Evolutionary conservation across 2,888 invertebrate species (phyloP).

Genomic region (Agelastica alni): DNA sequence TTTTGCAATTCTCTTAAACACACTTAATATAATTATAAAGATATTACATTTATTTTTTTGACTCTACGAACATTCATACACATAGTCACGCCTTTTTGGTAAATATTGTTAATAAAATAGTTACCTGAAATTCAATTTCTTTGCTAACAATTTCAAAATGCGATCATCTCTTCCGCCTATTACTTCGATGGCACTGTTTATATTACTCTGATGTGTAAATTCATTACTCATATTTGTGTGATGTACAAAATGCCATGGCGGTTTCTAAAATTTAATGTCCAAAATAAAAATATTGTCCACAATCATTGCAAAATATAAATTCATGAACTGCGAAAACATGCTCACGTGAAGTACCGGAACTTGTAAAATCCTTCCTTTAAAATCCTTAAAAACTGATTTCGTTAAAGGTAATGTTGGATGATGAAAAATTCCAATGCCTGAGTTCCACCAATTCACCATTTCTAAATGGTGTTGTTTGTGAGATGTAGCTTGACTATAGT

Average conservation of each 20-base stretch:
- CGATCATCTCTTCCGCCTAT: slow-evolving; percentile 75
- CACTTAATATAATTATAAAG: no score
- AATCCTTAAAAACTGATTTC: slow-evolving; percentile 67
- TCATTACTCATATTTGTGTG: slow-evolving; percentile 60
- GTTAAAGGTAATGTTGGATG: slow-evolving; percentile 68
- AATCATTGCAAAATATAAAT: no score
- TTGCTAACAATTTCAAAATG: slow-evolving; percentile 65
- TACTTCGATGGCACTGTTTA: slow-evolving; percentile 56
- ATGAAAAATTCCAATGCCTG: slow-evolving; percentile 64
- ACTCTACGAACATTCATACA: no score
- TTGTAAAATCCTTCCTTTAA: slow-evolving; percentile 66
- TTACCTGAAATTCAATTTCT: slow-evolving; percentile 72
- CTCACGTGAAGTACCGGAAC: slow-evolving; percentile 76
- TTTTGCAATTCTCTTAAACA: neutral
- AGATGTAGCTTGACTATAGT: slow-evolving; percentile 73
- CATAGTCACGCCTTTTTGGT: neutral
- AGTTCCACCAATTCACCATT: slow-evolving; percentile 76
- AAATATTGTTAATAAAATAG: neutral
- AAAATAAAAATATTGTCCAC: no score
- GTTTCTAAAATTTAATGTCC: slow-evolving; percentile 57
- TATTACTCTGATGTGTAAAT: slow-evolving; percentile 10
- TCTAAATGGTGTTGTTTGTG: slow-evolving; percentile 63
- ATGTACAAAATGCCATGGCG: slow-evolving; percentile 77
- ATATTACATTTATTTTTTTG: no score
- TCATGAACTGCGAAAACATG: slow-evolving; percentile 13